phyloP scores from a whole-genome alignment of 2,888 invertebrate species.

The Metellina segmentata region DNA sequence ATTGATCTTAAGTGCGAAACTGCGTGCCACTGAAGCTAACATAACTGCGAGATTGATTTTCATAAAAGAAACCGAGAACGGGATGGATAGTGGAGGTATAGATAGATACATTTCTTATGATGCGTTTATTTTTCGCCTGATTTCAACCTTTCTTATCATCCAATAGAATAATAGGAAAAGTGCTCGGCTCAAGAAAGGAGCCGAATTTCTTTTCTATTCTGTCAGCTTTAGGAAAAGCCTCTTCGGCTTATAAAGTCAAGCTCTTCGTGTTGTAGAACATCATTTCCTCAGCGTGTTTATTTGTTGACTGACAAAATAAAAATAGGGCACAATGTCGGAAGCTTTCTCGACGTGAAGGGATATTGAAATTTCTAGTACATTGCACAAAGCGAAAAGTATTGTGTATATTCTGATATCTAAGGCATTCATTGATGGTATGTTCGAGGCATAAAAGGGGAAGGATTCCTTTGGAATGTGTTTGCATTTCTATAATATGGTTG shows the following conservation, averaged over 20 bases:
- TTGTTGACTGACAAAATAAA: constrained; percentile 36
- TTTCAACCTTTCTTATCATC: constrained; percentile 36
- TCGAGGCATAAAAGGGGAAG: too few relatives aligned
- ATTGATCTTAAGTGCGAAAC: constrained; percentile 57
- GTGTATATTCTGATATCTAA: too few relatives aligned
- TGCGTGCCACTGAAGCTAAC: constrained; percentile 16
- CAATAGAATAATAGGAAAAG: constrained; percentile 43
- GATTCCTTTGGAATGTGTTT: too few relatives aligned
- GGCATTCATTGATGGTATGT: too few relatives aligned
- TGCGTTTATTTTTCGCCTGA: constrained; percentile 33
- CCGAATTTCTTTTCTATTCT: too few relatives aligned
- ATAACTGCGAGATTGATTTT: constrained; percentile 36
- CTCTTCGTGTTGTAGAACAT: not conserved
- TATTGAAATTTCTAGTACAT: constrained; percentile 43
- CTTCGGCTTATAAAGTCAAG: constrained; percentile 28
- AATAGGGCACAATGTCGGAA: not conserved
- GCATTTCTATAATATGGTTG: too few relatives aligned
- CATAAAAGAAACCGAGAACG: not conserved
- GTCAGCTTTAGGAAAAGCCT: not conserved
- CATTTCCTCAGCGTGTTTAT: not conserved
- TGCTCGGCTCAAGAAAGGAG: not conserved
- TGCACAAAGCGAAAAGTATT: constrained; percentile 7
- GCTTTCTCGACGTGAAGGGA: not conserved
- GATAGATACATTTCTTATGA: constrained; percentile 35
- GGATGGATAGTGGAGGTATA: too few relatives aligned